A percentile compares a stretch with the other conserved stretches of the same genome.
Evolutionary conservation across 2,113 vertebrate species (phyloP).

Genomic region (Microcebus griseorufus): DNA sequence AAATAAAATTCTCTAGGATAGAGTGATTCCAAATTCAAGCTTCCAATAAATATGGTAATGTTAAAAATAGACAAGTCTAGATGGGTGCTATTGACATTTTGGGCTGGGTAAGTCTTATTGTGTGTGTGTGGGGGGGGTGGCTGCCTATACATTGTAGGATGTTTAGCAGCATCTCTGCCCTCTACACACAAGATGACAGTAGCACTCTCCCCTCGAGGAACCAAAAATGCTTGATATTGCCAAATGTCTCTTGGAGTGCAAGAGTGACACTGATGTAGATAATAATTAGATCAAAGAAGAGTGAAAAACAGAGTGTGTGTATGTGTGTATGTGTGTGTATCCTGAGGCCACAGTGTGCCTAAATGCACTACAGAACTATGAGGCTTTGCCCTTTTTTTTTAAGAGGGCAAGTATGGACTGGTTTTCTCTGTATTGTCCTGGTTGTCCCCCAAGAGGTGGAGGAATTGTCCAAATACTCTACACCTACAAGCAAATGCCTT

Average conservation of each 20-base stretch:
- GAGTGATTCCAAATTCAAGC: neutral
- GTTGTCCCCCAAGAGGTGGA: too few relatives aligned
- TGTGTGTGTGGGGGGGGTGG: too few relatives aligned
- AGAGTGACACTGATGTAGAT: neutral
- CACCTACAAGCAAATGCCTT: neutral
- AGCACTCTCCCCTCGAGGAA: neutral
- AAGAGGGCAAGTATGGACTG: neutral
- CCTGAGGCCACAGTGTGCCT: neutral
- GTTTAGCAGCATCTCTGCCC: neutral
- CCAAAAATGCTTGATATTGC: neutral
- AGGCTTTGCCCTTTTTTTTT: neutral
- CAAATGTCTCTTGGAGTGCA: neutral
- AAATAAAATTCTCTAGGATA: slow-evolving; percentile 29
- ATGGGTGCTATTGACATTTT: neutral
- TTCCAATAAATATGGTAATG: neutral
- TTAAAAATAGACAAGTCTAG: neutral
- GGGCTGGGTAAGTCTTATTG: neutral
- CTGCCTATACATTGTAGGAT: neutral
- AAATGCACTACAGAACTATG: neutral
- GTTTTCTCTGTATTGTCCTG: neutral
- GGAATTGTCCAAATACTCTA: neutral
- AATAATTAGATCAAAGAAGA: neutral
- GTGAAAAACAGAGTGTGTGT: neutral
- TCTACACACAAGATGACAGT: neutral
- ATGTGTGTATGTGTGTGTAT: neutral